A percentile compares a stretch with the other conserved stretches of the same genome.
Evolutionary conservation across 2,797 vertebrate species (phyloP).

Genomic region (Rallus crepitans): DNA sequence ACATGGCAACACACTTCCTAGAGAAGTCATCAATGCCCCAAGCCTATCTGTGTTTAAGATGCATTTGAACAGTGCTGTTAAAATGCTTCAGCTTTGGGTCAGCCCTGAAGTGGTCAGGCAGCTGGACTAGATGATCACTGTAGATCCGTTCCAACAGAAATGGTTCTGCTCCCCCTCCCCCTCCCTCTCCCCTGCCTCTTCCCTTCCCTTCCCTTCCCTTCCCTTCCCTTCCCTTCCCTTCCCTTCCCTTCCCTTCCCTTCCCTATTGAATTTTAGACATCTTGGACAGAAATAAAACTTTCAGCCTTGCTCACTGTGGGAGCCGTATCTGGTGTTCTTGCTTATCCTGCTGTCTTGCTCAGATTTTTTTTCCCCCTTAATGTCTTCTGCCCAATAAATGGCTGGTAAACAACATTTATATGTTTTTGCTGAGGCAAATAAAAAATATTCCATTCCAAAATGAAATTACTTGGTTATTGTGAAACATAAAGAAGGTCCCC

Average conservation of each 20-base stretch:
- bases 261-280: neutral
- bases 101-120: neutral
- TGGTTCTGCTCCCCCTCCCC: neutral
- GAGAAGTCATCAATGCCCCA: fast-evolving
- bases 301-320: neutral
- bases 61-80: neutral
- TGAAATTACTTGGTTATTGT: neutral
- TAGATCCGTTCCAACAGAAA: neutral
- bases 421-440: neutral
- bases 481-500: neutral
- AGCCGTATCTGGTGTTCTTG: neutral
- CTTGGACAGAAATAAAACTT: neutral
- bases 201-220: too few species aligned
- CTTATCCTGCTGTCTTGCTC: neutral
- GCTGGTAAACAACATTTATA: neutral
- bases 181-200: neutral
- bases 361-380: neutral
- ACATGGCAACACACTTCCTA: neutral
- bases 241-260: too few species aligned
- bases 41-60: neutral
- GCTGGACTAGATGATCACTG: neutral
- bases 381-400: neutral
- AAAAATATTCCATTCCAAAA: neutral
- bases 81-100: neutral
- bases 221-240: too few species aligned